Conservation (phyloP, 1,140 invertebrate genomes). For the Lasioglossum albipes region DNA sequence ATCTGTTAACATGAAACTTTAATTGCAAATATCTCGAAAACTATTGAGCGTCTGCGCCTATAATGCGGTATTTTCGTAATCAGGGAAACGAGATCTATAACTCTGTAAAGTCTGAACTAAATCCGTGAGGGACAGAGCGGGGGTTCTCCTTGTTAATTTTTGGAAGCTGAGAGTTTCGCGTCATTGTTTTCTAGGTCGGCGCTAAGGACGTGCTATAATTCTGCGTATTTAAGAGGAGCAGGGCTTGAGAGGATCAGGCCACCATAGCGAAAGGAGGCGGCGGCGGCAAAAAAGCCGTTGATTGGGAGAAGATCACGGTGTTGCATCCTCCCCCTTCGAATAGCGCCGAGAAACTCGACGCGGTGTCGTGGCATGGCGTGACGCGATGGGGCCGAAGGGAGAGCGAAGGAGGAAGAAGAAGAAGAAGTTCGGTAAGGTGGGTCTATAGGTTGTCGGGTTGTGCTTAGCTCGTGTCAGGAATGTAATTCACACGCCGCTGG, state of each 20-base stretch:
- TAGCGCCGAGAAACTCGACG: constrained; percentile 22
- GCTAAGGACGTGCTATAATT: background rate
- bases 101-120: too few species aligned
- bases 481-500: constrained; percentile 76
- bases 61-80: too few species aligned
- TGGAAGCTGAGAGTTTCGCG: too few species aligned
- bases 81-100: too few species aligned
- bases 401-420: constrained; percentile 20
- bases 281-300: constrained; percentile 53
- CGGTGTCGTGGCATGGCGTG: background rate
- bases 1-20: too few species aligned
- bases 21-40: too few species aligned
- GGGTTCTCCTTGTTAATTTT: too few species aligned
- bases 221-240: background rate
- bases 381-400: background rate
- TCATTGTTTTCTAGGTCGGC: too few species aligned
- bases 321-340: constrained; percentile 17
- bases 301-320: constrained; percentile 43
- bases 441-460: constrained; percentile 65
- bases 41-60: too few species aligned
- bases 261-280: constrained; percentile 21
- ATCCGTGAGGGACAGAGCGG: too few species aligned
- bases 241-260: constrained; percentile 29
- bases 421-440: constrained; percentile 66
- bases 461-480: constrained; percentile 74